Base-by-base conservation (phyloP, 30 jellyfish, hydroid and myxozoan genomes). In the Pseudorhiza aurosa region DNA sequence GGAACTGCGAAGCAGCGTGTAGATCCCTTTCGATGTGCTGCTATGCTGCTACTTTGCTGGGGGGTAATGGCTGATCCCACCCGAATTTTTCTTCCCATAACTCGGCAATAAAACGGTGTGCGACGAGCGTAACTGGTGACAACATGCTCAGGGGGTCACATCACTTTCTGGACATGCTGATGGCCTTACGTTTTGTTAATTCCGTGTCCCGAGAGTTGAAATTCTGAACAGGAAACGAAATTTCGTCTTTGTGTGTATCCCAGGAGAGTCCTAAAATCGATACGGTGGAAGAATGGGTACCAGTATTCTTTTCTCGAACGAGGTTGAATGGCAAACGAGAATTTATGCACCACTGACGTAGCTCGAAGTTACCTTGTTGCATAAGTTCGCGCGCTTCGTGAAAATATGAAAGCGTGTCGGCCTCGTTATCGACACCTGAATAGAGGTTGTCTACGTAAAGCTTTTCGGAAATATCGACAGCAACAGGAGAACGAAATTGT, bases 31-130 rank as follows among this genome's bases (percentile, higher is more conserved):
- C 83, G 24, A 68, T 24, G 43, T 39, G 11, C 40, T 40, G 45
- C 83, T 40, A 68, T 2, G 21, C 35, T 33, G 14, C 49, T 15
- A 29, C 12, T n/a, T 28, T 39, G 2, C 17, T 21, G 49, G 39
- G 9, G 55, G 83, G 83, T 21, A 68, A 68, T 14, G 83, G 83
- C 68, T 68, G 83, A 53, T 68, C 83, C 83, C 83, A 68, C 10
- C 83, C 53, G 29, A 68, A 31, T 39, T 46, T 43, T 26, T 40
- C 71, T 17, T 68, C 83, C 83, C 83, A 14, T 18, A 39, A 53
- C 9, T 68, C 40, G 24, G 83, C 72, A 21, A 68, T 22, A 42
- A 68, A 68, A 11, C 36, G 67, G 40, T 71, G 83, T 21, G 83
- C 83, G 21, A 68, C 65, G 15, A 68, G 12, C 3, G 68, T 68